phyloP scores from a whole-genome alignment of 2,113 vertebrate genomes.

The Microtus ochrogaster region DNA sequence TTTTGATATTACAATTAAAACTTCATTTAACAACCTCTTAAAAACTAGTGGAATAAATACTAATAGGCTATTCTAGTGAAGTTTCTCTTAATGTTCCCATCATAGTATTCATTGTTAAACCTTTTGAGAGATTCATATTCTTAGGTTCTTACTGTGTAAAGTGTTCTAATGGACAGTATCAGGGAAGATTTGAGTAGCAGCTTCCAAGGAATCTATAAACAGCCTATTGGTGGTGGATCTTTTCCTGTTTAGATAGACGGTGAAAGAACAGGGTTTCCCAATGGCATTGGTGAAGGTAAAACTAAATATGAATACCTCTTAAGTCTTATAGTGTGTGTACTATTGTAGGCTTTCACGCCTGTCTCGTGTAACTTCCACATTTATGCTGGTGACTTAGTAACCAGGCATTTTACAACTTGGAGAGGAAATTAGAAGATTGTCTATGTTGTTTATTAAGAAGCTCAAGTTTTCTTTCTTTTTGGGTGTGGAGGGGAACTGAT shows the following conservation, averaged over 20 bases:
- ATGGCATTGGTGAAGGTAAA: neutral
- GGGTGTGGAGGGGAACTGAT: no score
- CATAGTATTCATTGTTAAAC: neutral
- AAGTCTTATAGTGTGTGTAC: no score
- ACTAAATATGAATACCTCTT: neutral
- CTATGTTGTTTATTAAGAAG: neutral
- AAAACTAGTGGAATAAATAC: neutral
- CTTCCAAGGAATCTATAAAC: neutral
- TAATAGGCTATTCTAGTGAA: neutral
- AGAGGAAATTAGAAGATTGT: neutral
- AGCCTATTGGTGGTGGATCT: neutral
- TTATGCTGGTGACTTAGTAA: rapidly evolving
- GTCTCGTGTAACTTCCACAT: neutral
- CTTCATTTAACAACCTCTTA: neutral
- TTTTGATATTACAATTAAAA: neutral
- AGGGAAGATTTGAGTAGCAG: neutral
- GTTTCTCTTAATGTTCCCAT: neutral
- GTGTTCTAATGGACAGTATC: neutral
- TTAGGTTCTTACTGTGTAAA: neutral
- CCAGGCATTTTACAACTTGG: neutral
- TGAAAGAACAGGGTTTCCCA: neutral
- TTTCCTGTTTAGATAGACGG: neutral
- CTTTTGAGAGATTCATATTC: neutral
- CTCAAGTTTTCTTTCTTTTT: neutral
- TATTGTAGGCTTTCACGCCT: neutral